Evolutionary conservation across 2,888 invertebrate genomes (phyloP), one percentile per base, ranked within the genome.

Genomic region (Apantesis nais): DNA sequence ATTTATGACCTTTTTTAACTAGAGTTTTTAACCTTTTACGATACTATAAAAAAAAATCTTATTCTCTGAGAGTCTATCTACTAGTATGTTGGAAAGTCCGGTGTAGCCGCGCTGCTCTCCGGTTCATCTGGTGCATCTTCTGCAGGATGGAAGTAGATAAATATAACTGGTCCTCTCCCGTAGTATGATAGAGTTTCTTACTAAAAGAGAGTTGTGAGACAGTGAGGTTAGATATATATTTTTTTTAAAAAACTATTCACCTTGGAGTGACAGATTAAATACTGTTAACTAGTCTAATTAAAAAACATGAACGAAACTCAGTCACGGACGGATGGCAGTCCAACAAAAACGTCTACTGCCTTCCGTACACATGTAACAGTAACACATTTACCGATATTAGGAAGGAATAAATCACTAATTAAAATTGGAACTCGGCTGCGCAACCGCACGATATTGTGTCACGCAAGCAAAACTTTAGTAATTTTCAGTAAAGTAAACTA

Each of bases 291-390:
- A 12, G 55, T 55, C 1, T 25, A 12, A 25, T 12, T 55, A 5
- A 29, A 29, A 58, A 29, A 29, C 29, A 12, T 58, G 7, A 29
- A 58, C 58, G 7, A 58, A 62, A 44, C 7, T 1, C 39, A 62
- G 71, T 69, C 72, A 78, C 69, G 71, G 55, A 64, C 64, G 48
- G 63, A 11, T 14, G 67, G 62, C 19, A 39, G 22, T 0, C 4
- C 61, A 71, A 66, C 66, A 82, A 78, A 76, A 77, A 73, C 69
- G 41, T 66, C n/a, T 16, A 73, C n/a, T 77, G 74, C 68, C 78
- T 83, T 85, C 82, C 83, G 79, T 69, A 78, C 39, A 71, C 29
- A 70, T 75, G 78, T 79, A 83, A 85, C 82, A 81, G 75, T 81
- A 82, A 81, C 81, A 81, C 80, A 82, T 73, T 78, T 75, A 78